Base-by-base conservation (phyloP, 2,888 invertebrate genomes). In the Hedychridium roseum region DNA sequence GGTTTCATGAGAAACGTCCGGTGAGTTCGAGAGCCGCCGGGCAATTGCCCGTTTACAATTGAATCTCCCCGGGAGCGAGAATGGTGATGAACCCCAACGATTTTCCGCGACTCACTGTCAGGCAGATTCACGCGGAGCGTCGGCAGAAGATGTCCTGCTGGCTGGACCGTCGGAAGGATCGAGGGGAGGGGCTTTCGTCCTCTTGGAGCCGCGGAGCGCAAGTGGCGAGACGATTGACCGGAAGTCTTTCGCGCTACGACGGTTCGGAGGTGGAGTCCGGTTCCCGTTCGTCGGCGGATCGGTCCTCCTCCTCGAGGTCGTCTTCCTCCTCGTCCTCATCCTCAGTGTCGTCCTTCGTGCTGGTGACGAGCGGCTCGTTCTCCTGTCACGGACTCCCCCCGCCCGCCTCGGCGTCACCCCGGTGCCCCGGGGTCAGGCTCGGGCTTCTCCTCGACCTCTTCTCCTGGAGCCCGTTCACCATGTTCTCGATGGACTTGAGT, bases 391-490 rank as follows among this genome's bases (percentile, higher is more conserved):
- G 78, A 72, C 77, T 77, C 74, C 72, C 70, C 21, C 75, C 75
- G 15, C 69, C 75, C 17, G 71, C 65, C 34, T 74, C 74, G 43
- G 64, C 68, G 47, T 74, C 77, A 20, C 66, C 67, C 31, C 74
- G 67, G 50, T 72, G 75, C 1, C 69, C 71, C 5, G 73, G 66
- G 37, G 73, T 72, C 20, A 73, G 30, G 23, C 73, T 72, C 3
- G 76, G 68, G 27, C 71, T 69, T 34, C 73, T 86, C 79, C 91
- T 90, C 65, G n/a, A n/a, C n/a, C 92, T 91, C 80, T 95, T 91
- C 62, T 93, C 92, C 79, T 96, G 95, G 57, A 96, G 83, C 11
- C 95, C 96, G 81, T 95, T 96, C 64, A 97, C 94, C 96, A 96
- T 96, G 79, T 95, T 93, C 82, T 97, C 96, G 82, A 97, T 97